Conservation (phyloP, 2,797 vertebrate species). For the Hippocampus kuda region DNA sequence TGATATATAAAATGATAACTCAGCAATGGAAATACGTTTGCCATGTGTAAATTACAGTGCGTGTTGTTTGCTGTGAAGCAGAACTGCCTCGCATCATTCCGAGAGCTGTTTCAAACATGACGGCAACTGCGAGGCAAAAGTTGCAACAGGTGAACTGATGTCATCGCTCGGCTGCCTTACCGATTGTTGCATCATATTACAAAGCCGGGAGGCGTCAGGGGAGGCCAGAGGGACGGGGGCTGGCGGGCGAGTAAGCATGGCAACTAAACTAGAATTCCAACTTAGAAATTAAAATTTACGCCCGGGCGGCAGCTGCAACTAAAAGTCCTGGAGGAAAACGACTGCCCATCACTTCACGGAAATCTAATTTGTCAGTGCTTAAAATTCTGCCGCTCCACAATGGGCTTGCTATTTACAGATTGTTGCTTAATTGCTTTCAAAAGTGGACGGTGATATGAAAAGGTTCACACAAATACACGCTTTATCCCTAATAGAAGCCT, state of each 20-base stretch:
- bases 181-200: constrained; percentile 41
- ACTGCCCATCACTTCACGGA: background rate
- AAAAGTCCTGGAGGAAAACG: background rate
- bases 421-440: too few species aligned
- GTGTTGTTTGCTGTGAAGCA: background rate
- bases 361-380: background rate
- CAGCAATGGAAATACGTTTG: too few species aligned
- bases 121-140: constrained; percentile 2
- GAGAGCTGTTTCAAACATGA: background rate
- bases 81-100: background rate
- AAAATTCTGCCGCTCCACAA: too few species aligned
- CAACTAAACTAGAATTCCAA: constrained; percentile 29
- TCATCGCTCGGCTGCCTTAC: constrained; percentile 19
- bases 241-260: constrained; percentile 11
- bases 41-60: background rate
- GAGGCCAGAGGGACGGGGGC: background rate
- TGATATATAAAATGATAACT: too few species aligned
- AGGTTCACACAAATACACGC: too few species aligned
- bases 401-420: too few species aligned
- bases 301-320: background rate
- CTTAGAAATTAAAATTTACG: background rate
- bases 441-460: too few species aligned
- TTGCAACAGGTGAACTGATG: constrained; percentile 28
- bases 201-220: constrained; percentile 21
- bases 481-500: too few species aligned